A percentile compares a stretch with the other conserved stretches of the same genome.
Evolutionary conservation across 2,888 invertebrate species (phyloP).

Genomic region (Tryphoninae sp.): DNA sequence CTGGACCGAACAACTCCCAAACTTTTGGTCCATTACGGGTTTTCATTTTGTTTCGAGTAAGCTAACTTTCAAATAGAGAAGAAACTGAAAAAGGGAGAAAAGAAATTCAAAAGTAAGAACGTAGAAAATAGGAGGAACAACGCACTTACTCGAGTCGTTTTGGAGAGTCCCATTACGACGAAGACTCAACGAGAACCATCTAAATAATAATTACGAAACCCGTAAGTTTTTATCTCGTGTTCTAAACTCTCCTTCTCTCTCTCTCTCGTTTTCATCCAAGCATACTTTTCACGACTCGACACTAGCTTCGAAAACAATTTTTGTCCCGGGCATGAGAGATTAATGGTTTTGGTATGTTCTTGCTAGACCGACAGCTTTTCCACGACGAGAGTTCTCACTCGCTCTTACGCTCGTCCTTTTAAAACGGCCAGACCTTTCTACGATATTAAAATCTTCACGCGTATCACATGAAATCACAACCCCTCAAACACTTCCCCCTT

Average conservation of each 20-base stretch:
- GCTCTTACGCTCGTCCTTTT: background rate
- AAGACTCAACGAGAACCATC: conserved; percentile 49
- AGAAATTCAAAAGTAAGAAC: conserved; percentile 3
- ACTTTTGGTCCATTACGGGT: conserved; percentile 58
- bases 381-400: conserved; percentile 15
- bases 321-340: conserved; percentile 57
- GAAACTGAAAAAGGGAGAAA: conserved; percentile 3
- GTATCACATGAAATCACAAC: conserved; percentile 31
- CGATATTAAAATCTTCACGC: conserved; percentile 63
- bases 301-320: conserved; percentile 49
- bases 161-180: conserved; percentile 29
- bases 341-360: conserved; percentile 63
- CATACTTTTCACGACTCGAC: conserved; percentile 22
- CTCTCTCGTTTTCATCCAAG: conserved; percentile 8
- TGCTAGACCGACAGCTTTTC: conserved; percentile 31
- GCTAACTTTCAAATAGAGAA: conserved; percentile 26
- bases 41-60: conserved; percentile 45
- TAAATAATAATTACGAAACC: conserved; percentile 59
- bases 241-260: conserved; percentile 35
- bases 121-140: conserved; percentile 8
- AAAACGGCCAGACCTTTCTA: conserved; percentile 47
- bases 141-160: conserved; percentile 26
- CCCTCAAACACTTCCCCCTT: conserved; percentile 15
- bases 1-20: conserved; percentile 21
- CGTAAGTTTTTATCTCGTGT: conserved; percentile 41